Evolutionary conservation across 2,888 invertebrate species (phyloP), one percentile per base, ranked within the genome.

Genomic region (Thera obeliscata): DNA sequence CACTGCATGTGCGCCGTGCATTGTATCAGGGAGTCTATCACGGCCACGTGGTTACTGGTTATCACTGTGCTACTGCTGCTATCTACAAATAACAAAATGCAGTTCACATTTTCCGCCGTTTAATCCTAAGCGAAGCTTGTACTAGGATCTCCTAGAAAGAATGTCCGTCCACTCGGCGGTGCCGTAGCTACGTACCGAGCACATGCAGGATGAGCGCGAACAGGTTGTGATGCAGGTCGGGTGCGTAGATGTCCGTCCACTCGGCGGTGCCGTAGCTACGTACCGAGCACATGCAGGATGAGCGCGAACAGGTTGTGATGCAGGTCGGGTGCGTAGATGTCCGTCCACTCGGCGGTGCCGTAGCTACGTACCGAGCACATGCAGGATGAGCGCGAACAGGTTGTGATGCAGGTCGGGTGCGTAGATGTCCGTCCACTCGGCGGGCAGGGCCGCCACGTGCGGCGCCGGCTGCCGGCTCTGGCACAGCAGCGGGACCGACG

Each of bases 381-480:
- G 62, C 12, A 74, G 8, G 0, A 78, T 22, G 33, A 95, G 78
- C 56, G 91, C 86, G 56, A 95, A 83, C 12, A 96, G 77, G 71
- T 92, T 91, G 60, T 79, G 78, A 78, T 94, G 94, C 50, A 96
- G 88, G 75, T 95, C 95, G 61, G 95, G 95, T 68, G 95, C 94
- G 89, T 98, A 97, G 64, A 98, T 94, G 84, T 97, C 96, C 60
- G 90, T 87, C 98, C 98, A 98, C 89, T 98, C 98, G 62, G 94
- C 92, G 38, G 93, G 81, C 59, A 95, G 94, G 74, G 85, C 87
- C 64, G 81, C 84, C 61, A 90, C 85, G 75, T 89, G 86, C 50
- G 75, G 64, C n/a, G 78, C 41, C 1, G 89, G 88, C 75, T 71
- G 76, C 35, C 87, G 74, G 2, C 74, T 77, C 76, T 80, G 77